Conservation (phyloP, 2,888 invertebrate genomes). For the Lysandra coridon region DNA sequence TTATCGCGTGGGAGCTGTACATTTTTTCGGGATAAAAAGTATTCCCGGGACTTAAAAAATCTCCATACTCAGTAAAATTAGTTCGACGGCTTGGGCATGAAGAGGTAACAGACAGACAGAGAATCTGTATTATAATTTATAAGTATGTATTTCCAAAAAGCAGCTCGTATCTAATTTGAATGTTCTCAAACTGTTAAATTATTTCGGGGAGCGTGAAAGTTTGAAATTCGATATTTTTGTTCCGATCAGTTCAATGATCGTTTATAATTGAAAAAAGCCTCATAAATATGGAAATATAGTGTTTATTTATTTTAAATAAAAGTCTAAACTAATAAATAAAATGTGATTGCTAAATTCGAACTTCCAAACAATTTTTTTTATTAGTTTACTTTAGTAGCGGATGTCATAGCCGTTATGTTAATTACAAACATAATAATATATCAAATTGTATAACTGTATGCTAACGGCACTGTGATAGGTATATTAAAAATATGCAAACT, state of each 20-base stretch:
- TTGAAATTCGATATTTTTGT: not conserved
- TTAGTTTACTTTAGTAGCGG: constrained; percentile 10
- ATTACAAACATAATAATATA: not conserved
- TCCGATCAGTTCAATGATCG: not conserved
- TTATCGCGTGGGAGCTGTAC: too few relatives aligned
- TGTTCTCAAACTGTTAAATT: constrained; percentile 14
- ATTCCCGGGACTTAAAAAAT: too few relatives aligned
- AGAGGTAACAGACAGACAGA: too few relatives aligned
- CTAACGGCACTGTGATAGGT: not conserved
- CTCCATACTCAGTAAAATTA: too few relatives aligned
- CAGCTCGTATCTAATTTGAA: not conserved
- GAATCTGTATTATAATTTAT: too few relatives aligned
- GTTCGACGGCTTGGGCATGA: too few relatives aligned
- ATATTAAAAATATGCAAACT: not conserved
- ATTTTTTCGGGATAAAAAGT: too few relatives aligned
- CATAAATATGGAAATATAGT: constrained; percentile 8
- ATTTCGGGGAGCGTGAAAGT: not conserved
- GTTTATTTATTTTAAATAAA: constrained; percentile 19
- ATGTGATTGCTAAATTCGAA: not conserved
- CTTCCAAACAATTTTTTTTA: constrained; percentile 9
- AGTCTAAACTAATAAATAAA: constrained; percentile 9
- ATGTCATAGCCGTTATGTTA: constrained; percentile 23
- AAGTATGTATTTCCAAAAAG: not conserved
- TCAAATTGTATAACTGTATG: constrained; percentile 19
- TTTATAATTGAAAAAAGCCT: not conserved